Conservation (phyloP, 2,797 vertebrate species). For the Buphagus erythrorhynchus region DNA sequence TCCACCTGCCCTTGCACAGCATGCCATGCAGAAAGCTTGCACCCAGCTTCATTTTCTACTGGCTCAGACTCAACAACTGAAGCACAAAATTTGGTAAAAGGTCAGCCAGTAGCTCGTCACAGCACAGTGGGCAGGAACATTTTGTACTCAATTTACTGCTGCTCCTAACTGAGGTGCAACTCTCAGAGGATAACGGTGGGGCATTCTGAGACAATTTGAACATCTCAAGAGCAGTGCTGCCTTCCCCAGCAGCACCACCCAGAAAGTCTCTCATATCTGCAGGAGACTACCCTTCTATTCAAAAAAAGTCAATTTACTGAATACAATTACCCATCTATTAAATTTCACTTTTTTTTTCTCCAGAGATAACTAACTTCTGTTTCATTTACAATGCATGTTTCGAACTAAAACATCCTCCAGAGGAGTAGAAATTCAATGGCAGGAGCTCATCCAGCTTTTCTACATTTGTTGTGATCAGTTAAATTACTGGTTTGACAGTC, state of each 20-base stretch:
- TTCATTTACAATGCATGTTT: background rate
- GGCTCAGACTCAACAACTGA: background rate
- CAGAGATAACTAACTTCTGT: background rate
- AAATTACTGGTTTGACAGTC: background rate
- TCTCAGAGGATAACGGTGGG: background rate
- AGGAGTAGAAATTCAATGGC: background rate
- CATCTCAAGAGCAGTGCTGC: background rate
- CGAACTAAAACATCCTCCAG: background rate
- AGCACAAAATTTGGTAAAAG: background rate
- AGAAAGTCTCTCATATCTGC: background rate
- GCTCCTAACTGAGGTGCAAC: background rate
- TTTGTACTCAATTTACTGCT: rapidly evolving
- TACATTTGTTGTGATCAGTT: background rate
- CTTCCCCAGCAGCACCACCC: background rate
- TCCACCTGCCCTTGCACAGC: background rate
- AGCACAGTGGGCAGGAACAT: background rate
- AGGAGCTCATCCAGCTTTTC: background rate
- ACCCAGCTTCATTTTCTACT: background rate
- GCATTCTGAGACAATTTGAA: background rate
- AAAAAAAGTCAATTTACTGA: background rate
- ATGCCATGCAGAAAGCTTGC: background rate
- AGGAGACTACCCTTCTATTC: background rate
- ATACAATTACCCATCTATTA: background rate
- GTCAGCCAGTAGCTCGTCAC: background rate
- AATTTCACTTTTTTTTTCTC: background rate